A percentile compares a stretch with the other conserved stretches of the same genome.
phyloP scores from a whole-genome alignment of 2,113 vertebrate genomes.

The Nerophis ophidion region DNA sequence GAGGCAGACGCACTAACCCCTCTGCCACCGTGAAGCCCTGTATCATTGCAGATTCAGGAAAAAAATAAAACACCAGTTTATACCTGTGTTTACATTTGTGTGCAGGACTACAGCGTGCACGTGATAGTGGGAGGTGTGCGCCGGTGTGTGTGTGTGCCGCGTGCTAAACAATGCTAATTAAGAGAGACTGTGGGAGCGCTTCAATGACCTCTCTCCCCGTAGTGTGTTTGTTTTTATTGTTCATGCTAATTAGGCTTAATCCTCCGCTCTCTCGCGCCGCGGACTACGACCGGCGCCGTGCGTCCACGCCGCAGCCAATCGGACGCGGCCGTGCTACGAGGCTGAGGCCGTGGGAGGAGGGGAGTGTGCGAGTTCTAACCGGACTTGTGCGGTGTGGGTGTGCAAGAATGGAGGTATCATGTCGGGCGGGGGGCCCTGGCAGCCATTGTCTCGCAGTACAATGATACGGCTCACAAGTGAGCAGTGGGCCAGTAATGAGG shows the following conservation, averaged over 20 bases:
- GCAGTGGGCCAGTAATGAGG: slow-evolving; percentile 66
- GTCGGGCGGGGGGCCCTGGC: slow-evolving; percentile 54
- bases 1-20: too few species aligned
- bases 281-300: slow-evolving; percentile 42
- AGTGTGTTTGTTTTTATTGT: slow-evolving; percentile 67
- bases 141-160: slow-evolving; percentile 37
- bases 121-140: slow-evolving; percentile 4
- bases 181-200: slow-evolving; percentile 61
- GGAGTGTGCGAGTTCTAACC: slow-evolving; percentile 13
- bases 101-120: slow-evolving; percentile 6
- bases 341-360: slow-evolving; percentile 2
- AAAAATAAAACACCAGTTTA: not conserved
- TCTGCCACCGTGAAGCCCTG: too few species aligned
- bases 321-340: slow-evolving; percentile 12
- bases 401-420: slow-evolving; percentile 35
- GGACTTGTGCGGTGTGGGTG: slow-evolving; percentile 15
- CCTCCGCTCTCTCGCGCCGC: slow-evolving; percentile 31
- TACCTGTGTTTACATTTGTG: not conserved
- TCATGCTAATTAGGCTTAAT: slow-evolving; percentile 74
- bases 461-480: slow-evolving; percentile 65
- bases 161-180: slow-evolving; percentile 74
- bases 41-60: too few species aligned
- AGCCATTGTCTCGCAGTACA: slow-evolving; percentile 67
- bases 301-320: slow-evolving; percentile 41
- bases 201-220: slow-evolving; percentile 45